Base-by-base conservation (phyloP, 1,140 invertebrate genomes). In the Drosophila ironensis region DNA sequence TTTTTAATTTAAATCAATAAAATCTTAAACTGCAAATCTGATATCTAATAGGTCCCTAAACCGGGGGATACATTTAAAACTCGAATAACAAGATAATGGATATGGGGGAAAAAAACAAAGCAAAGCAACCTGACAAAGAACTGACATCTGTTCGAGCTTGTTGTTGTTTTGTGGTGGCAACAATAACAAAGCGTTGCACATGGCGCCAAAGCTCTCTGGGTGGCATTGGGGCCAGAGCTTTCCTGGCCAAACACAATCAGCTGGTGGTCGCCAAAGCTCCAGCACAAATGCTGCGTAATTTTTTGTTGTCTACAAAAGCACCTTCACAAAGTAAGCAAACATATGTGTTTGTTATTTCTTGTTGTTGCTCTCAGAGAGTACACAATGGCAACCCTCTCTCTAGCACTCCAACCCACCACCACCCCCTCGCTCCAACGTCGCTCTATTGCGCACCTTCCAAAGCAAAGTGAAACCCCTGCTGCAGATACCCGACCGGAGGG, bases 361-460 rank as follows among this genome's bases (percentile, higher is more conserved):
- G 72, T 70, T 63, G 14, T 59, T 59, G 37, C 19, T 41, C 14
- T 4, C 1, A 9, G 8, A 19, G 45, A 17, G 9, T 9, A n/a
- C 17, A 19, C 12, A 53, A 19, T 33, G 4, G 42, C 19, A 42
- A 48, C 9, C 20, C 68, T 53, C 48, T 48, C 35, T 14, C 22
- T 12, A 9, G 4, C 16, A 37, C 33, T 3, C 33, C 6, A 5
- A 7, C 3, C 33, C 33, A 35, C 33, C 12, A 12, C 4, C 17
- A 12, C 17, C 38, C n/a, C 24, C 33, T 11, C n/a, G 4, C 7
- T 12, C 16, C 1, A 16, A 7, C 14, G 12, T 16, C 5, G 14
- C 33, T 37, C 72, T 78, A 78, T 78, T 78, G 75, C 75, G 75
- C 75, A 78, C 75, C 75, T 78, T 80, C 66, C 48, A 46, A 67